Evolutionary conservation across 1,140 invertebrate species (phyloP), one percentile per base, ranked within the genome.

Genomic region (Drosophila saltans): DNA sequence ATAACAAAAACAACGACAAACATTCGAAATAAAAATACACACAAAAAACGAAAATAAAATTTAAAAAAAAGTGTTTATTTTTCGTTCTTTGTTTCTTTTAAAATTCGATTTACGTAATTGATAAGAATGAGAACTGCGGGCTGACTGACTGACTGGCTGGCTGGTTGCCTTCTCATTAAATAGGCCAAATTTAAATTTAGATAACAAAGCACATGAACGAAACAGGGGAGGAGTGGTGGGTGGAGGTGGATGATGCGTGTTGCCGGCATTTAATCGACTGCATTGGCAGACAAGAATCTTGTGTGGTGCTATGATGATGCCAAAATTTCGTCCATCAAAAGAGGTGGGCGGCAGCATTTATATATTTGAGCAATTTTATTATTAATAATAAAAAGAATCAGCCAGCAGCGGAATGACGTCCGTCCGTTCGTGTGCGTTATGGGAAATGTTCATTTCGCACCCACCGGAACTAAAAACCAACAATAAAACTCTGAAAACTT

Each of bases 181-280:
- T 89, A 81, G 84, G 84, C 78, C 84, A 89, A 83, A 89, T 81
- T 78, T 89, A 89, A 74, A 89, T 89, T 84, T 89, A 89, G 84
- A 89, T 69, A 77, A 64, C 69, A 57, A 61, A 68, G 57, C 36
- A 33, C 24, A 16, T 21, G 24, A 39, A 60, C 21, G 26, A 30
- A 36, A 48, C 9, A 1, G 41, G 36, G 33, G 11, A 30, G 24
- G 24, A 7, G 39, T 39, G 48, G 40, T 45, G 43, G 43, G 61
- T 68, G 72, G 43, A 33, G 28, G 43, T 41, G 48, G 24, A 62
- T 75, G 68, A 78, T 69, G 76, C 63, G 61, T 48, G 21, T 24
- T 61, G 67, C 36, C 16, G 70, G 60, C 24, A 58, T 48, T 48
- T 40, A 40, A 3, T 7, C 4, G 33, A 3, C 16, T 59, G 57